Conservation (phyloP, 53 echinoderm and acorn worm genomes). For the Holothuria scabra region DNA sequence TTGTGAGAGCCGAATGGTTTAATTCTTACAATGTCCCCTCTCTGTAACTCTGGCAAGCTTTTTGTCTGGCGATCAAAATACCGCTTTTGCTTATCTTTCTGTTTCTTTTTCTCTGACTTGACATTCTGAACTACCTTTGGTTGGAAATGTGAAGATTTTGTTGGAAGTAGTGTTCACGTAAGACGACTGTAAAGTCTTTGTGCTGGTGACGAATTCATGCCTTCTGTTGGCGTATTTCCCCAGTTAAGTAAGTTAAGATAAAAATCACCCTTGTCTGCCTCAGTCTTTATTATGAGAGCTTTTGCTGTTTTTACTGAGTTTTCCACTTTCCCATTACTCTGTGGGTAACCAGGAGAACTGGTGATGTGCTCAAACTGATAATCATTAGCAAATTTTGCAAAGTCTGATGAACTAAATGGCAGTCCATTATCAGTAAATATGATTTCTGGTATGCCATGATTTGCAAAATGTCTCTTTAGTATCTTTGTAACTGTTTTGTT, state of each 20-base stretch:
- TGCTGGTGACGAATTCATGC: conserved; percentile 63
- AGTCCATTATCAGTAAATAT: conserved; percentile 47
- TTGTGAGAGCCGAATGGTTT: neutral
- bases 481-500: conserved; percentile 46
- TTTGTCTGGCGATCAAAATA: conserved; percentile 52
- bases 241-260: neutral
- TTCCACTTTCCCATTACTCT: conserved; percentile 62
- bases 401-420: conserved; percentile 54
- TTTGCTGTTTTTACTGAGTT: no score
- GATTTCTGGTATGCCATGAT: no score
- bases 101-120: neutral
- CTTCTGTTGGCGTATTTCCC: conserved; percentile 48
- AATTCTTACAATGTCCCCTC: conserved; percentile 17
- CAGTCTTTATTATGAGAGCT: conserved; percentile 58
- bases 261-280: conserved; percentile 1
- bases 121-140: conserved; percentile 26
- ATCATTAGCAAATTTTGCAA: conserved; percentile 41
- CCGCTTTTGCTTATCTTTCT: conserved; percentile 48
- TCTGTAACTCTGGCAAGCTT: conserved; percentile 29
- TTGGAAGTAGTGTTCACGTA: conserved; percentile 51
- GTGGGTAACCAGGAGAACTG: no score
- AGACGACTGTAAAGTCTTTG: conserved; percentile 57
- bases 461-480: no score
- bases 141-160: conserved; percentile 56
- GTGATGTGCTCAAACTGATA: conserved; percentile 46